These are phyloP conservation scores for Falcunculus frontatus DNA, from an alignment of 2,113 vertebrate genomes.

Conservation along the genomic window DNA sequence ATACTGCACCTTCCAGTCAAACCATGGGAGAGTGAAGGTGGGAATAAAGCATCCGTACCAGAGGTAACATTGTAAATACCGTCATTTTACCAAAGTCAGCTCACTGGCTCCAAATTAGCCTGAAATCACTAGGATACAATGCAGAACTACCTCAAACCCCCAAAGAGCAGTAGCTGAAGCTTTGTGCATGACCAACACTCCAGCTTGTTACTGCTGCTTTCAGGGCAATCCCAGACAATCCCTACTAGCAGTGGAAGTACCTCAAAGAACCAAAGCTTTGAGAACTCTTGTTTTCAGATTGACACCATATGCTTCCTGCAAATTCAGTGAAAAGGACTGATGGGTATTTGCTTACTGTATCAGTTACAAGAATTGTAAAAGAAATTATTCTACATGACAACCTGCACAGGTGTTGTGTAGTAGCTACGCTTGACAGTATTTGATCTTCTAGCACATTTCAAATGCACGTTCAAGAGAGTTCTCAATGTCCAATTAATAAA, in stretches of 20 bases:
- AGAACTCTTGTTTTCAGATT: background rate
- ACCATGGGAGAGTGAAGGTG: accelerated
- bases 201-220: background rate
- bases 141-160: background rate
- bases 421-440: background rate
- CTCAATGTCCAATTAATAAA: background rate
- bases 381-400: background rate
- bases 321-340: background rate
- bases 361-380: background rate
- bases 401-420: too few species aligned
- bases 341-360: background rate
- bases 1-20: background rate
- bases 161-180: background rate
- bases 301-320: background rate
- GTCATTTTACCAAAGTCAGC: background rate
- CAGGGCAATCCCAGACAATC: background rate
- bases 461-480: background rate
- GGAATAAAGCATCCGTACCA: background rate
- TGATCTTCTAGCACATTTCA: background rate
- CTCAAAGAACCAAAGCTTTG: background rate
- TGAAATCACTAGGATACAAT: background rate
- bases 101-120: background rate
- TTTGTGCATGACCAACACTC: background rate
- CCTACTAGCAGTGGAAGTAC: background rate
- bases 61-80: background rate